Evolutionary conservation across 2,888 invertebrate species (phyloP), one percentile per base, ranked within the genome.

Genomic region (Melanostoma mellinum): DNA sequence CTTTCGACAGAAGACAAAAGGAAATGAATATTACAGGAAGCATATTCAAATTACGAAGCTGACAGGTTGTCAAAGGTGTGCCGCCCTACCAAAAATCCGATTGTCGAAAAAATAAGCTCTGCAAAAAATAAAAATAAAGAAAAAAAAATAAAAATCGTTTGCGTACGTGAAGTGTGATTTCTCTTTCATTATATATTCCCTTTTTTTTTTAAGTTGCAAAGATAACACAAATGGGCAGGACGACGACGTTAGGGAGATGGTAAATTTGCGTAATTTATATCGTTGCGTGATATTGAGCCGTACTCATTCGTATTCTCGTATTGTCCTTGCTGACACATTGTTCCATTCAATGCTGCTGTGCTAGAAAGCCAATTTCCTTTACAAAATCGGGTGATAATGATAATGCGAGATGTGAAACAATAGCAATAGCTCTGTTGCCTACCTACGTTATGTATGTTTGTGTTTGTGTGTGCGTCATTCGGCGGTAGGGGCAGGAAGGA

Each of bases 1-100:
- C 53, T 30, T 30, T 36, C 42, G 20, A 50, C 8, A 4, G 20
- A 61, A 36, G 38, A 61, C 35, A 35, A 36, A 80, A 8, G n/a
- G 46, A 60, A 58, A 65, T 72, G 55, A 71, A 71, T 72, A 78
- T 68, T 69, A 63, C 74, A 84, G 65, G 79, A 60, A 50, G 74
- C 74, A 71, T 79, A 84, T 79, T 84, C 78, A 79, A 78, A 84
- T 79, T 79, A 79, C 84, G 74, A 74, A 84, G 78, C 79, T 74
- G 84, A 84, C 84, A 84, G 82, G 73, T 79, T 84, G 84, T 84
- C 84, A 84, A 79, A 84, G 79, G 71, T 77, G 77, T 44, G 44
- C 55, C 72, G 44, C 55, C 72, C 60, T 33, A 52, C 72, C 52
- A 30, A 36, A 40, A 42, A 56, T 35, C 38, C 30, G 33, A 48